Evolutionary conservation across 2,888 invertebrate genomes (phyloP).

Genomic region (Campoplex capitator): DNA sequence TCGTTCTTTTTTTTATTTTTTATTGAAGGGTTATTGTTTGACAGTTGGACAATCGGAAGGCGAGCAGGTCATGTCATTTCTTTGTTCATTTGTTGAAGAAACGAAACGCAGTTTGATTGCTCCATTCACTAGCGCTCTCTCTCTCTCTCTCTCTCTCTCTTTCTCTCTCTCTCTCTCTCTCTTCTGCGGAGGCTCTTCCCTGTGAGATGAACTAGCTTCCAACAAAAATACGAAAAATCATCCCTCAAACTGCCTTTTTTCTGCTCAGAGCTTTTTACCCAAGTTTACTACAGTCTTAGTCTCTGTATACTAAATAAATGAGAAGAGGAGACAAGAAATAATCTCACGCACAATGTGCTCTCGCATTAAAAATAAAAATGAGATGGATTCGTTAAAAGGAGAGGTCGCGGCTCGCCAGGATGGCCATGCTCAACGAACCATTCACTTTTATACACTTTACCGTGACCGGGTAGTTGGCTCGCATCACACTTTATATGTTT

Average conservation of each 20-base stretch:
- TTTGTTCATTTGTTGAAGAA: neutral
- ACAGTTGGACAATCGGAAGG: neutral
- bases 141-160: neutral
- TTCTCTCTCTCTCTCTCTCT: neutral
- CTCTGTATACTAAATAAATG: neutral
- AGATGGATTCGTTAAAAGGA: slow-evolving; percentile 55
- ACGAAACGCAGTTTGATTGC: neutral
- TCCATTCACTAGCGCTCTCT: neutral
- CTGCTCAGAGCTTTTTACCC: neutral
- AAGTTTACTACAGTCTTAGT: neutral
- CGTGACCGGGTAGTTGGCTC: slow-evolving; percentile 46
- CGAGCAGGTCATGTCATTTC: neutral
- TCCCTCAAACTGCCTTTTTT: neutral
- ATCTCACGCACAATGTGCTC: slow-evolving; percentile 21
- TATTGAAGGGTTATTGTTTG: neutral
- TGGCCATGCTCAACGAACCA: slow-evolving; percentile 64
- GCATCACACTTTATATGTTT: slow-evolving; percentile 21
- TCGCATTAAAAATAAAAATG: slow-evolving; percentile 44
- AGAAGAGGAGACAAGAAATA: slow-evolving; percentile 11
- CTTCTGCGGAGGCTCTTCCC: neutral
- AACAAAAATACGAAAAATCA: neutral
- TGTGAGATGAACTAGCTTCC: neutral
- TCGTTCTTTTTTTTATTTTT: too few species aligned
- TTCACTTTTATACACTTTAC: slow-evolving; percentile 69
- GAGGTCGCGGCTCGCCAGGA: slow-evolving; percentile 53